Percentiles rank a stretch among this genome's conserved stretches.
Conservation (phyloP, 1,140 invertebrate genomes). For the Drosophila nebulosa region DNA sequence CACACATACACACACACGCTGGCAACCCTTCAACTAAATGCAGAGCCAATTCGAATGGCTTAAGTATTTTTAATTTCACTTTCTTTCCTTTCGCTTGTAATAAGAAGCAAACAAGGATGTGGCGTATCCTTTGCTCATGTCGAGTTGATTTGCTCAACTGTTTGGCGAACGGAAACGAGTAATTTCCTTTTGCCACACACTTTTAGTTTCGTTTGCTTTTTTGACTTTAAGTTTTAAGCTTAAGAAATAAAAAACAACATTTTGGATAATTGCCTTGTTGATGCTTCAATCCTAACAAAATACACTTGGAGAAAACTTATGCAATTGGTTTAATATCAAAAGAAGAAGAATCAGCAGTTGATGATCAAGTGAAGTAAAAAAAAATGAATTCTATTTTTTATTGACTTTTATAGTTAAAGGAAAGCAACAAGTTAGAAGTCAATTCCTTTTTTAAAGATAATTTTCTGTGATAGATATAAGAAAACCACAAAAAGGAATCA, state of each 20-base stretch:
- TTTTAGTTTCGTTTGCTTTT: background rate
- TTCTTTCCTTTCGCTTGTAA: conserved; percentile 31
- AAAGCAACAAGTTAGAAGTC: too few relatives aligned
- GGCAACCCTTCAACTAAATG: background rate
- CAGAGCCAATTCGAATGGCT: conserved; percentile 46
- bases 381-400: too few relatives aligned
- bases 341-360: too few relatives aligned
- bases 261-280: background rate
- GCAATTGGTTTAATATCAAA: too few relatives aligned
- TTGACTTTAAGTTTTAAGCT: background rate
- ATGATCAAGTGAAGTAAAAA: too few relatives aligned
- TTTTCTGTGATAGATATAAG: too few relatives aligned
- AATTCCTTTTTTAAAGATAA: too few relatives aligned
- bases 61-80: conserved; percentile 45
- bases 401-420: too few relatives aligned
- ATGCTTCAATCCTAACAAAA: background rate
- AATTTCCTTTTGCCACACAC: conserved; percentile 50
- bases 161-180: conserved; percentile 54
- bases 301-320: background rate
- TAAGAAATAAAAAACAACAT: background rate
- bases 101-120: conserved; percentile 30
- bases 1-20: background rate
- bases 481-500: too few relatives aligned
- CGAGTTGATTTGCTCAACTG: conserved; percentile 24
- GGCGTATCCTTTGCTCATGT: conserved; percentile 53